Evolutionary conservation across 2,888 invertebrate genomes (phyloP).

Genomic region (Aproaerema taeniolella): DNA sequence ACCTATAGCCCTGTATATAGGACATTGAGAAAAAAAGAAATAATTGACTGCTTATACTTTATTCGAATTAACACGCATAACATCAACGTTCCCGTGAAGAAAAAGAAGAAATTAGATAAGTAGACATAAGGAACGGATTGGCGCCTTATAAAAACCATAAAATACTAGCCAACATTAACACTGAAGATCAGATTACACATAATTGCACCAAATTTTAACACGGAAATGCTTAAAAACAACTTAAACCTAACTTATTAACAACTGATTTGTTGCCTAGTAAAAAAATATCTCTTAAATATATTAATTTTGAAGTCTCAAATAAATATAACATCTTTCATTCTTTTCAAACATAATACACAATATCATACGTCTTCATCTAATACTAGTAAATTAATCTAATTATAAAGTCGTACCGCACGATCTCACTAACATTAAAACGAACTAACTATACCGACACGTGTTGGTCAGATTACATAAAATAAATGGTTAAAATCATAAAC

Average conservation of each 20-base stretch:
- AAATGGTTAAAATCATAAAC: slow-evolving; percentile 6
- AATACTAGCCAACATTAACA: slow-evolving; percentile 37
- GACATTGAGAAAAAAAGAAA: slow-evolving; percentile 34
- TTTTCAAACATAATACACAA: slow-evolving; percentile 22
- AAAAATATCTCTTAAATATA: slow-evolving; percentile 43
- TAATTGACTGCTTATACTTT: slow-evolving; percentile 44
- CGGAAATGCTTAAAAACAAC: slow-evolving; percentile 54
- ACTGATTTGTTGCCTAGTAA: slow-evolving; percentile 33
- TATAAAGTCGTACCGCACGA: slow-evolving; percentile 43
- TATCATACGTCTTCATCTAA: slow-evolving; percentile 37
- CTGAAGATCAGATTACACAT: slow-evolving; percentile 46
- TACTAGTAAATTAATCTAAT: slow-evolving; percentile 39
- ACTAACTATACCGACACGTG: slow-evolving; percentile 5
- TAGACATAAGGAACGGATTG: slow-evolving; percentile 35
- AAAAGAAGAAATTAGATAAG: slow-evolving; percentile 38
- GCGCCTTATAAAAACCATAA: slow-evolving; percentile 32
- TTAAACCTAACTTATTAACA: slow-evolving; percentile 37
- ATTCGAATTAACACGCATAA: slow-evolving; percentile 54
- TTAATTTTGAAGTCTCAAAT: slow-evolving; percentile 50
- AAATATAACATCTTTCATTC: slow-evolving; percentile 40
- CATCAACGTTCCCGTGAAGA: slow-evolving; percentile 35
- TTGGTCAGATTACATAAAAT: slow-evolving; percentile 2
- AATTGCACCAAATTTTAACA: slow-evolving; percentile 66
- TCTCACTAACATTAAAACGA: slow-evolving; percentile 44
- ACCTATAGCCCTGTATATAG: too few species aligned